Conservation (phyloP, 2,113 vertebrate genomes). For the Cyprinus carpio region DNA sequence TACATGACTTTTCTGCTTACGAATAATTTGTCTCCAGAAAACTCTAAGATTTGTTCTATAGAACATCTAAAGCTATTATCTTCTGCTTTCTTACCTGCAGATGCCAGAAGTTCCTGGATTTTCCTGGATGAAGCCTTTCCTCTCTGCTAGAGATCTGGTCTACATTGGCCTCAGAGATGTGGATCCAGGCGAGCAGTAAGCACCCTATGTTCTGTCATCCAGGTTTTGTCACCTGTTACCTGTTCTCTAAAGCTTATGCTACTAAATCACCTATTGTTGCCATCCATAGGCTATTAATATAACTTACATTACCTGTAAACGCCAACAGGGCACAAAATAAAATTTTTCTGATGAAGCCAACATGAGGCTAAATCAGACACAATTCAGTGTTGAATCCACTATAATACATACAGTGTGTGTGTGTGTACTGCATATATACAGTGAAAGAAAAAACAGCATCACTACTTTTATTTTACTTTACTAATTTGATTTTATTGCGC, state of each 20-base stretch:
- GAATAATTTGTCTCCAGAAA: not conserved
- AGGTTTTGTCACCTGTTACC: not conserved
- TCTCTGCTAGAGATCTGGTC: slow-evolving; percentile 85
- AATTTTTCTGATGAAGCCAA: not conserved
- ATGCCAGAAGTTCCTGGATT: slow-evolving; percentile 90
- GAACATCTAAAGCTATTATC: not conserved
- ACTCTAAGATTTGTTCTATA: too few relatives aligned
- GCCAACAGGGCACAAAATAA: not conserved
- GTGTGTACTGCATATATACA: not conserved
- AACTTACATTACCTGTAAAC: not conserved
- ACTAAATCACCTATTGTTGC: not conserved
- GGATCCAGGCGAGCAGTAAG: slow-evolving; percentile 94
- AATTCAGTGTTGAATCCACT: not conserved
- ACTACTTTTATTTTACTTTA: not conserved
- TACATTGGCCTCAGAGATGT: slow-evolving; percentile 94
- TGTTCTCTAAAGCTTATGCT: not conserved
- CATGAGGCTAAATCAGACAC: not conserved
- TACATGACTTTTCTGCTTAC: not conserved
- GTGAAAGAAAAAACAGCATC: not conserved
- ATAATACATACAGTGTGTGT: too few relatives aligned
- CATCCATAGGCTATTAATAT: not conserved
- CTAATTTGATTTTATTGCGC: slow-evolving; percentile 3
- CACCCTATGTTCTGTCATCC: not conserved
- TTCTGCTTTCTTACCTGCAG: slow-evolving; percentile 64
- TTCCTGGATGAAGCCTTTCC: slow-evolving; percentile 92